Percentiles rank a stretch among this genome's conserved stretches.
Conservation (phyloP, 2,888 invertebrate species). For the Timema podura region DNA sequence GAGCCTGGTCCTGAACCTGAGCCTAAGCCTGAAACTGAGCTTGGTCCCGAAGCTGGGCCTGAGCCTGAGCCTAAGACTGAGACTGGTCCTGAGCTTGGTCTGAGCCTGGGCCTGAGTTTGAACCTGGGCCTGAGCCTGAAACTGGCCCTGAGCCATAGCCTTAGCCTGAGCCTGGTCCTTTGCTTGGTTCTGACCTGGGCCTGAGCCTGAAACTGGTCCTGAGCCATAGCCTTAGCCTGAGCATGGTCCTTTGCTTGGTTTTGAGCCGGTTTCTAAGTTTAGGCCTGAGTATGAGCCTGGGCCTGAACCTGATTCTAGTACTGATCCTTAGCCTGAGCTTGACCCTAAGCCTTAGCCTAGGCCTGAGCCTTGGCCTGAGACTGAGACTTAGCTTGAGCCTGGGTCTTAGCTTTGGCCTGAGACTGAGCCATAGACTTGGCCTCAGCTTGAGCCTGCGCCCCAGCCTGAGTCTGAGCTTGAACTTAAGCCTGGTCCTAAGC, state of each 20-base stretch:
- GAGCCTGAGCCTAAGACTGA: slow-evolving; percentile 26
- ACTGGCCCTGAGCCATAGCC: slow-evolving; percentile 6
- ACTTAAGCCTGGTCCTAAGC: slow-evolving; percentile 31
- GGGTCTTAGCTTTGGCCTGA: neutral
- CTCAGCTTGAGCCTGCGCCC: slow-evolving; percentile 11
- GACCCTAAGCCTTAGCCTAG: neutral
- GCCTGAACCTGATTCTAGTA: neutral
- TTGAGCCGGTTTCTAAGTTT: neutral
- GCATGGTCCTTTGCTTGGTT: neutral
- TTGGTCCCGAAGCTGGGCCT: slow-evolving; percentile 31
- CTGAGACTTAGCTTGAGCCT: neutral
- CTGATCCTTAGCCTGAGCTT: neutral
- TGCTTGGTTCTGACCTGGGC: slow-evolving; percentile 23
- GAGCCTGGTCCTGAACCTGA: slow-evolving; percentile 1
- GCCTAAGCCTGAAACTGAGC: slow-evolving; percentile 35
- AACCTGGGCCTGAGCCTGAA: slow-evolving; percentile 23
- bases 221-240: slow-evolving; percentile 32
- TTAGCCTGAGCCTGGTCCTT: neutral
- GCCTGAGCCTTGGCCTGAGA: neutral
- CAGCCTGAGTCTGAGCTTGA: neutral
- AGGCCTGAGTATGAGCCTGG: neutral
- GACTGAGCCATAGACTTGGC: neutral
- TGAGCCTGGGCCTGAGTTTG: slow-evolving; percentile 33
- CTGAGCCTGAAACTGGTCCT: slow-evolving; percentile 32
- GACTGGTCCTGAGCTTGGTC: slow-evolving; percentile 30